Conservation (phyloP, 30 jellyfish, hydroid and myxozoan species). For the Pseudorhiza aurosa region DNA sequence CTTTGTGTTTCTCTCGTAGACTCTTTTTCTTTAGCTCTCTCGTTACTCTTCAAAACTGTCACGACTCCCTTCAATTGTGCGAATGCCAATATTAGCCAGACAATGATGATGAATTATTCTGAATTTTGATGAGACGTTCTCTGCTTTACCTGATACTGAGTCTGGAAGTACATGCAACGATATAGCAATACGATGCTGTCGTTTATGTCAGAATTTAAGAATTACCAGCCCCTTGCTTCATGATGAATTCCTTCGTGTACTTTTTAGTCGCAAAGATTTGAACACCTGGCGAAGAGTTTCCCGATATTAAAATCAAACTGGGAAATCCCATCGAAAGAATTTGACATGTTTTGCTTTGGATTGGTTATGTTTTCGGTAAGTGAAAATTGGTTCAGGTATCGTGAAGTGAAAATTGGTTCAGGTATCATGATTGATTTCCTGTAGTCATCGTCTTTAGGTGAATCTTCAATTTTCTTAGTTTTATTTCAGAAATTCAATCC, state of each 20-base stretch:
- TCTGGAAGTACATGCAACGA: background rate
- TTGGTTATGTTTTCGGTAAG: constrained; percentile 63
- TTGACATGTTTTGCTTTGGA: constrained; percentile 54
- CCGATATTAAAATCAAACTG: background rate
- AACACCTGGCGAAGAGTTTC: constrained; percentile 6
- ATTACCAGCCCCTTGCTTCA: background rate
- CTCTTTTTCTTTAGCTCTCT: background rate
- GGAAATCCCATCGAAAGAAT: constrained; percentile 28
- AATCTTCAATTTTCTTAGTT: too few relatives aligned
- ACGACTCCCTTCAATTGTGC: too few relatives aligned
- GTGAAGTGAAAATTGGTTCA: too few relatives aligned
- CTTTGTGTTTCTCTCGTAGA: too few relatives aligned
- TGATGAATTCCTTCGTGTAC: background rate
- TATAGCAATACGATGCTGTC: background rate
- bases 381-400: too few relatives aligned
- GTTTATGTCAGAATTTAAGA: background rate
- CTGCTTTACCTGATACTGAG: constrained; percentile 55
- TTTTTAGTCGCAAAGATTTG: constrained; percentile 22
- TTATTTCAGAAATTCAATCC: too few relatives aligned
- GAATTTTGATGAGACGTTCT: constrained; percentile 10
- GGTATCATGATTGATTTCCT: too few relatives aligned
- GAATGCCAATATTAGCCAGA: constrained; percentile 5
- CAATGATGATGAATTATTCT: constrained; percentile 18
- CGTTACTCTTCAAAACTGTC: too few relatives aligned
- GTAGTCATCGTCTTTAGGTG: too few relatives aligned